phyloP scores from a whole-genome alignment of 2,888 invertebrate species.

The Eubasilissa splendida region DNA sequence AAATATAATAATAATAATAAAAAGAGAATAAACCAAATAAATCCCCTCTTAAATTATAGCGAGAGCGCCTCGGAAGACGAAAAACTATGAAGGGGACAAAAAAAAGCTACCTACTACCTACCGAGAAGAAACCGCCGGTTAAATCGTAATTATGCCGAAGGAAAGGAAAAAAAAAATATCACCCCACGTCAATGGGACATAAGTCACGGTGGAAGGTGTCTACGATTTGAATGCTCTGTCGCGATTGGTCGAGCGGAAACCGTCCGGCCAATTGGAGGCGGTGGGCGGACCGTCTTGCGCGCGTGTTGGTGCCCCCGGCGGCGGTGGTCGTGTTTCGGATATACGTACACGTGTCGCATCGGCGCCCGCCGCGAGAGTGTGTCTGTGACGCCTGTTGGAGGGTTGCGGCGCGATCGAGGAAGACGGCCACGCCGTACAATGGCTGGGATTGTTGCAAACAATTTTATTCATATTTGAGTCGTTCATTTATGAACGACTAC shows the following conservation, averaged over 20 bases:
- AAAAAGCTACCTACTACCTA: conserved; percentile 6
- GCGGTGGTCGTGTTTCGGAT: background rate
- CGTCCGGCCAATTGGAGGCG: conserved; percentile 50
- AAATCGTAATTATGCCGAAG: conserved; percentile 14
- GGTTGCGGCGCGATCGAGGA: conserved; percentile 15
- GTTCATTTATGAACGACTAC: too few relatives aligned
- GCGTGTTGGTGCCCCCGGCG: conserved; percentile 30
- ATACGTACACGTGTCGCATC: conserved; percentile 3
- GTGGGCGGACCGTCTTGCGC: conserved; percentile 51
- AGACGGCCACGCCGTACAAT: background rate
- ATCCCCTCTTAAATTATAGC: background rate
- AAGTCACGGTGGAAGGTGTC: conserved; percentile 49
- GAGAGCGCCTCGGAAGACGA: background rate
- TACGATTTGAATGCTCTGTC: conserved; percentile 28
- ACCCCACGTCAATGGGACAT: conserved; percentile 25
- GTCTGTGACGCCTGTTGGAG: conserved; percentile 26
- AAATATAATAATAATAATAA: background rate
- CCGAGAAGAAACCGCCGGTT: conserved; percentile 14
- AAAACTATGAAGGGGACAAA: background rate
- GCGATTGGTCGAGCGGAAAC: conserved; percentile 56
- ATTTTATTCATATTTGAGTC: too few relatives aligned
- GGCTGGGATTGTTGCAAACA: background rate
- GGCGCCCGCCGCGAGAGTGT: background rate
- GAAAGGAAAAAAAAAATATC: conserved; percentile 13
- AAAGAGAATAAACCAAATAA: background rate